Percentiles rank a stretch among this genome's conserved stretches.
These are phyloP conservation scores for Eupithecia insigniata DNA, from an alignment of 2,888 invertebrate genomes.

Conservation along the genomic window DNA sequence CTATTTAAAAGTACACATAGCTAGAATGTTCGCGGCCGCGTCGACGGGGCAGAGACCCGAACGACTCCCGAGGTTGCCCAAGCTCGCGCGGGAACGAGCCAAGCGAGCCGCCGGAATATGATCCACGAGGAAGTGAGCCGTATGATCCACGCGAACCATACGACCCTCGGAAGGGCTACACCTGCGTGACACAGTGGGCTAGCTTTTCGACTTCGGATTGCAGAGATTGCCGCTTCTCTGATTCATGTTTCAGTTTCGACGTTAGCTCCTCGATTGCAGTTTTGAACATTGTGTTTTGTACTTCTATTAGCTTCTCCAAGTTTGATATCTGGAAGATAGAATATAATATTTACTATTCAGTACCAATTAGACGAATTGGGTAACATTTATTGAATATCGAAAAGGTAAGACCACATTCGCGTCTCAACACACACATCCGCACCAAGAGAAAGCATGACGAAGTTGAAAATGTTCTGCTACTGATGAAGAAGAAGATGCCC, in stretches of 20 bases:
- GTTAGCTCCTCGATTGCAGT: slow-evolving; percentile 87
- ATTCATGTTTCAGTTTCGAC: slow-evolving; percentile 85
- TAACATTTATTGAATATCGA: no score
- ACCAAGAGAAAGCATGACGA: slow-evolving; percentile 99
- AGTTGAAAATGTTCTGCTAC: slow-evolving; percentile 96
- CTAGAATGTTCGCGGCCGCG: slow-evolving; percentile 53
- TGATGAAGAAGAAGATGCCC: no score
- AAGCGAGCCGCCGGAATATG: neutral
- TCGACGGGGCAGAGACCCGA: slow-evolving; percentile 42
- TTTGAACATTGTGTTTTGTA: slow-evolving; percentile 84
- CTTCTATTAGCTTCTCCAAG: slow-evolving; percentile 84
- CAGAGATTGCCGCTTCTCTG: slow-evolving; percentile 85
- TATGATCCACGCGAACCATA: slow-evolving; percentile 44
- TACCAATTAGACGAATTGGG: neutral
- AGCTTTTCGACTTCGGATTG: slow-evolving; percentile 88
- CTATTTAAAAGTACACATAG: slow-evolving; percentile 55
- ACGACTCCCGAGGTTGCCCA: slow-evolving; percentile 38
- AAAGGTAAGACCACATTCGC: slow-evolving; percentile 82
- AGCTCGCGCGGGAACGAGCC: slow-evolving; percentile 9
- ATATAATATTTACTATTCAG: neutral
- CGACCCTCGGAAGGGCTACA: slow-evolving; percentile 72
- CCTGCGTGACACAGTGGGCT: slow-evolving; percentile 88
- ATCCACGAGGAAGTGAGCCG: slow-evolving; percentile 41
- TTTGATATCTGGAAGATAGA: slow-evolving; percentile 76
- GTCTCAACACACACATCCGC: slow-evolving; percentile 98